Base-by-base conservation (phyloP, 2,113 vertebrate species). In the Grallaria varia region DNA sequence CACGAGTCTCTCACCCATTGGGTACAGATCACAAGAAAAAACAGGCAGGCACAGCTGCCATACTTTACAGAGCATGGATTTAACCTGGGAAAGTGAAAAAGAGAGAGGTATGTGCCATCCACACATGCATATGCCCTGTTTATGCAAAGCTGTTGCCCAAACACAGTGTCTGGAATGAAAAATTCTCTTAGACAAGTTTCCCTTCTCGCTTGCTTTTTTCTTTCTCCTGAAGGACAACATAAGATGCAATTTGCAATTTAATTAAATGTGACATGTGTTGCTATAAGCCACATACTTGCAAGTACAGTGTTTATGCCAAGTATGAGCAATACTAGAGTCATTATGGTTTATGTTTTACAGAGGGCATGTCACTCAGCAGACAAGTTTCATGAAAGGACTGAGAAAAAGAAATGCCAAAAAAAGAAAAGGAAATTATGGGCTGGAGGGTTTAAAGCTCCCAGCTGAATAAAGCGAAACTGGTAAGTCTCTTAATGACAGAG, bases 241-340 rank as follows among this genome's bases (percentile, higher is more conserved):
- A 91, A 94, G 92, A 96, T 78, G 74, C 15, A 90, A 63, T 72
- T 67, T 95, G 66, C 71, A 89, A 88, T 93, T 86, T 93, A 92
- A 97, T 97, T 85, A 90, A 86, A 96, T n/a, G 66, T 95, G 96
- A 94, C 95, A 93, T 18, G 28, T 95, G 92, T 96, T 95, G 94
- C 92, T 96, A 89, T 90, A 95, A 97, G 92, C 91, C 79, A 95
- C 85, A 76, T 86, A 63, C 78, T 96, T 91, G 50, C 89, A 95
- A 97, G 93, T 87, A 77, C 45, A 88, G 92, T 95, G 90, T 95
- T 96, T 94, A 96, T 97, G 96, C 94, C 94, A 92, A 96, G 87
- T 89, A 97, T 92, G 93, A 96, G 87, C 90, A 93, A 94, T 95
- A 90, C 79, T 74, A 19, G 53, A 84, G 84, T 93, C 95, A 96